A percentile compares a stretch with the other conserved stretches of the same genome.
These are phyloP conservation scores for Scaptomyza graminum DNA, from an alignment of 1,140 invertebrate genomes.

Conservation along the genomic window DNA sequence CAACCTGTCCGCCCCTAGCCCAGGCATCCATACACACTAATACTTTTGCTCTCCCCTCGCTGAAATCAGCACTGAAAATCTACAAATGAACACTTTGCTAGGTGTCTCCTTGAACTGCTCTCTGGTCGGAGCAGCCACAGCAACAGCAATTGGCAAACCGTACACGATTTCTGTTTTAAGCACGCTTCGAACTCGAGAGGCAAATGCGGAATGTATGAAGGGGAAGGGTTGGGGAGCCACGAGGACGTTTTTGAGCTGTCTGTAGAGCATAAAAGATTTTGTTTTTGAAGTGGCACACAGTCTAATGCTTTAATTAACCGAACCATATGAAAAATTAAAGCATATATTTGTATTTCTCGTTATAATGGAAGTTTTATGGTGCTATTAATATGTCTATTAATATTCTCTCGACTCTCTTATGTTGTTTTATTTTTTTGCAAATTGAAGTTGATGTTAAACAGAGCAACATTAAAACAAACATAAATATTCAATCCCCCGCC, in stretches of 20 bases:
- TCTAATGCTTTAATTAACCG: conserved; percentile 47
- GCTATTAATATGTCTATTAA: not conserved
- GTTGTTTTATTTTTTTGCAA: conserved; percentile 27
- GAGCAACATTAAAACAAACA: not conserved
- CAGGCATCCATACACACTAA: not conserved
- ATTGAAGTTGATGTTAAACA: conserved; percentile 22
- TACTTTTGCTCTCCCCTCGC: not conserved
- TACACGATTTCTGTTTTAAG: conserved; percentile 57
- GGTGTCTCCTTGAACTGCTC: conserved; percentile 57
- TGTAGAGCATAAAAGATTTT: conserved; percentile 30
- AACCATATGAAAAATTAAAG: conserved; percentile 7
- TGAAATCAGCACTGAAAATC: conserved; percentile 49
- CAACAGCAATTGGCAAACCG: conserved; percentile 47
- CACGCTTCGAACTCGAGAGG: conserved; percentile 31
- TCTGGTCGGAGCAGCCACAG: conserved; percentile 2
- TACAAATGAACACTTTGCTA: conserved; percentile 61
- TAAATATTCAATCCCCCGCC: conserved; percentile 3
- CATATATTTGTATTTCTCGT: conserved; percentile 4
- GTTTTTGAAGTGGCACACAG: conserved; percentile 13
- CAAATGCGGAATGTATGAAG: conserved; percentile 7
- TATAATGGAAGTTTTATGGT: conserved; percentile 19
- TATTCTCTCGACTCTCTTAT: no score
- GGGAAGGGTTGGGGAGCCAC: not conserved
- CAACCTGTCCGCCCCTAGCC: conserved; percentile 34
- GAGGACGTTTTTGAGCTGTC: conserved; percentile 6